A percentile compares a stretch with the other conserved stretches of the same genome.
Conservation (phyloP, 2,113 vertebrate species). For the Merops nubicus region DNA sequence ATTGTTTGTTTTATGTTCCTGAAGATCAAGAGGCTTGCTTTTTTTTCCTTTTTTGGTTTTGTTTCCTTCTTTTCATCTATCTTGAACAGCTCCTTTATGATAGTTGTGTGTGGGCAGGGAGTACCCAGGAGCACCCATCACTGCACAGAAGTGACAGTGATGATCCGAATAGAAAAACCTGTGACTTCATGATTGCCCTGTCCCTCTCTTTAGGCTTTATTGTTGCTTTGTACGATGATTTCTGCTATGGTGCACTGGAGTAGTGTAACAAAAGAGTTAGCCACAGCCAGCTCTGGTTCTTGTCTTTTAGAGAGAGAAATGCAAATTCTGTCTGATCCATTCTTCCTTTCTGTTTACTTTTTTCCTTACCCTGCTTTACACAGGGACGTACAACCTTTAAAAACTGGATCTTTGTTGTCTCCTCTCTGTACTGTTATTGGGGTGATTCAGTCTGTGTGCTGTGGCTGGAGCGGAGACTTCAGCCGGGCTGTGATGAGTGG, state of each 20-base stretch:
- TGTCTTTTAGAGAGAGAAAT: not conserved
- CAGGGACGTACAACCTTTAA: not conserved
- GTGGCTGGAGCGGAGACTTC: not conserved
- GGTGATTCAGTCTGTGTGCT: not conserved
- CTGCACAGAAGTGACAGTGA: not conserved
- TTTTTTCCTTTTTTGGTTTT: not conserved
- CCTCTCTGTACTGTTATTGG: accelerated
- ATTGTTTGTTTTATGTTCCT: not conserved
- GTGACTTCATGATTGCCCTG: not conserved
- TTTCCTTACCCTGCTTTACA: not conserved
- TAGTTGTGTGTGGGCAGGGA: not conserved
- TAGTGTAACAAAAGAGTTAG: not conserved
- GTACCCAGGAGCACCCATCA: not conserved
- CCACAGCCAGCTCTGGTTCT: not conserved
- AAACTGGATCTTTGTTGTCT: not conserved
- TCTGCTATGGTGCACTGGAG: not conserved
- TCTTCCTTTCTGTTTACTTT: not conserved
- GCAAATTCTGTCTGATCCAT: not conserved
- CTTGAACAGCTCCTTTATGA: not conserved
- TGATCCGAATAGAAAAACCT: not conserved
- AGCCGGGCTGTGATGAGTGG: not conserved
- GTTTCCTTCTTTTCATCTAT: not conserved
- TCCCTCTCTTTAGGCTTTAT: not conserved
- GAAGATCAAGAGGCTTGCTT: not conserved
- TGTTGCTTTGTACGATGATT: not conserved